Evolutionary conservation across 2,888 invertebrate species (phyloP).

Genomic region (Dicycla oo): DNA sequence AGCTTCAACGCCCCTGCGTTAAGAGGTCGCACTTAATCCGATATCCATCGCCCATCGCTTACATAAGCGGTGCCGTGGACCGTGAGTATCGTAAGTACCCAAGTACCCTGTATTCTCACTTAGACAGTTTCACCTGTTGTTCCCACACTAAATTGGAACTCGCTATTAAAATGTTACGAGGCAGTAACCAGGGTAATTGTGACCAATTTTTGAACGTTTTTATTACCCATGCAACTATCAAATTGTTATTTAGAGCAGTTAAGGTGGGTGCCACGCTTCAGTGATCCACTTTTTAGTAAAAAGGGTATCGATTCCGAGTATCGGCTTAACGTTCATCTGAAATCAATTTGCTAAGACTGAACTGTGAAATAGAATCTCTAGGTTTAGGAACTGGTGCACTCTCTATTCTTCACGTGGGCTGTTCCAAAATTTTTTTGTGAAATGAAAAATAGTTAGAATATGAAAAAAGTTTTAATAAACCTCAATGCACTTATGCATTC

Average conservation of each 20-base stretch:
- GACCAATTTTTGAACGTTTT: slow-evolving; percentile 87
- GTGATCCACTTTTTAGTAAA: slow-evolving; percentile 69
- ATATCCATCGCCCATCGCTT: slow-evolving; percentile 39
- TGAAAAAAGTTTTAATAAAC: no score
- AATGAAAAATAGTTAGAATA: no score
- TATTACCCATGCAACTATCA: slow-evolving; percentile 87
- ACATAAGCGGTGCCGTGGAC: slow-evolving; percentile 12
- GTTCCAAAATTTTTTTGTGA: no score
- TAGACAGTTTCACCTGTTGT: slow-evolving; percentile 63
- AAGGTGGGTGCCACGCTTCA: slow-evolving; percentile 73
- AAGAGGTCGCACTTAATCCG: slow-evolving; percentile 33
- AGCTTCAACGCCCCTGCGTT: slow-evolving; percentile 9
- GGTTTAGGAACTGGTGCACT: background rate
- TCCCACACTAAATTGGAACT: slow-evolving; percentile 84
- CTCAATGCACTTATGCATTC: no score
- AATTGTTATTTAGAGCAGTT: slow-evolving; percentile 82
- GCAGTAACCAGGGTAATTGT: slow-evolving; percentile 87
- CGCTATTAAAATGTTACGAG: slow-evolving; percentile 88
- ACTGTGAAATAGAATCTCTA: background rate
- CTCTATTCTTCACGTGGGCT: no score
- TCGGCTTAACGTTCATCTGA: slow-evolving; percentile 36
- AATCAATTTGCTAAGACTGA: slow-evolving; percentile 20
- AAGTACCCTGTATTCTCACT: slow-evolving; percentile 37
- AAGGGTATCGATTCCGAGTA: slow-evolving; percentile 63
- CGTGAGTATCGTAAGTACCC: slow-evolving; percentile 29